These are phyloP conservation scores for Hydrozoanthus gracilis DNA, from an alignment of 92 coral and sea anemone species.

Conservation along the genomic window DNA sequence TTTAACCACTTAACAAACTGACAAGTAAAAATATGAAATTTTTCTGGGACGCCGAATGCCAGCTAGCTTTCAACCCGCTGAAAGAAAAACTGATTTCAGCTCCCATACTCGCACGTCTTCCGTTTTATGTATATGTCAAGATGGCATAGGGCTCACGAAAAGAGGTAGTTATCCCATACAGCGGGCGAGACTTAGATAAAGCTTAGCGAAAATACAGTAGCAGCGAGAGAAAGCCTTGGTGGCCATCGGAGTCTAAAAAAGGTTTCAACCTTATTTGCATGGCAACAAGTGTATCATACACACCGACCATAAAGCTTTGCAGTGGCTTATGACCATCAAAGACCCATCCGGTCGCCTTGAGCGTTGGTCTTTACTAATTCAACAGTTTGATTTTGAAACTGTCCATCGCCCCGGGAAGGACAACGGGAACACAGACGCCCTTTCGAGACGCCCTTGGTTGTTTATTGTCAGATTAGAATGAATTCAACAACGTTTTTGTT, in stretches of 20 bases:
- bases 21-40: slow-evolving; percentile 43
- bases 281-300: slow-evolving; percentile 40
- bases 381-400: slow-evolving; percentile 54
- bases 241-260: slow-evolving; percentile 45
- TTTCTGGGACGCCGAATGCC: slow-evolving; percentile 41
- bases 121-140: too few species aligned
- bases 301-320: slow-evolving; percentile 46
- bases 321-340: slow-evolving; percentile 53
- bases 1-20: slow-evolving; percentile 33
- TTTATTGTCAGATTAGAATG: neutral
- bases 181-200: slow-evolving; percentile 53
- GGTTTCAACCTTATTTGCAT: slow-evolving; percentile 53
- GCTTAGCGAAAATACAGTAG: slow-evolving; percentile 55
- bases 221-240: slow-evolving; percentile 52
- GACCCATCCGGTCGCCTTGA: slow-evolving; percentile 49
- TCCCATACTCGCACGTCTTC: slow-evolving; percentile 52
- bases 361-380: slow-evolving; percentile 48
- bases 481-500: neutral
- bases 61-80: slow-evolving; percentile 46
- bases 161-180: slow-evolving; percentile 54
- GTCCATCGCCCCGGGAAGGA: slow-evolving; percentile 44
- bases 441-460: slow-evolving; percentile 19
- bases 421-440: slow-evolving; percentile 28
- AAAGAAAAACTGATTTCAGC: slow-evolving; percentile 28
- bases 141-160: slow-evolving; percentile 30